A percentile compares a stretch with the other conserved stretches of the same genome.
Evolutionary conservation across 1,140 invertebrate genomes (phyloP).

Genomic region (Aphidius gifuensis): DNA sequence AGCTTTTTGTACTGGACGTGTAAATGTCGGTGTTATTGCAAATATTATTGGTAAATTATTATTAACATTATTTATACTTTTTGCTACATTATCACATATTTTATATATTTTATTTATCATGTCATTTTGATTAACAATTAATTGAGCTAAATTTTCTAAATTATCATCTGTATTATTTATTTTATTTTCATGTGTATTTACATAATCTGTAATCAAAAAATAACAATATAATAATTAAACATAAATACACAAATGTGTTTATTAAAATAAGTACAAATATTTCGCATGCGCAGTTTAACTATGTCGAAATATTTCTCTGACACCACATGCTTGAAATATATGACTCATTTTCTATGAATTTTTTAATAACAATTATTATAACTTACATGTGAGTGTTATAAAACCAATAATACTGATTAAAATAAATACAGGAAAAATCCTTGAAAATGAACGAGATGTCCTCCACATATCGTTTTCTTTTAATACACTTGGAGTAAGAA

Average conservation of each 20-base stretch:
- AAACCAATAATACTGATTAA: slow-evolving; percentile 30
- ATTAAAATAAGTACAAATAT: too few relatives aligned
- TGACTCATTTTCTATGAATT: not conserved
- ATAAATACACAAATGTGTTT: too few relatives aligned
- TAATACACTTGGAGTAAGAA: slow-evolving; percentile 22
- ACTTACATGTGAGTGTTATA: slow-evolving; percentile 32
- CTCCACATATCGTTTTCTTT: slow-evolving; percentile 32
- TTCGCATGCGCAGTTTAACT: too few relatives aligned
- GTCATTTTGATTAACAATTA: too few relatives aligned
- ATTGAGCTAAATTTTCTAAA: too few relatives aligned
- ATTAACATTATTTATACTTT: slow-evolving; percentile 17
- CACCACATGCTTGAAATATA: too few relatives aligned
- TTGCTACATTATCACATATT: not conserved
- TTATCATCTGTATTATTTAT: too few relatives aligned
- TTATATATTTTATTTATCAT: too few relatives aligned
- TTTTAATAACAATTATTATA: not conserved
- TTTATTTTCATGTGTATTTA: not conserved
- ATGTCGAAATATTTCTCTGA: too few relatives aligned
- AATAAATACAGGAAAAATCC: slow-evolving; percentile 26
- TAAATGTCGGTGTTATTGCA: slow-evolving; percentile 91
- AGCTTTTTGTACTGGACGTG: slow-evolving; percentile 88
- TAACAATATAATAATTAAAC: too few relatives aligned
- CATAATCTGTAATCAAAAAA: too few relatives aligned
- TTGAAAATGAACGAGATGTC: slow-evolving; percentile 25
- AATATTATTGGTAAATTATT: slow-evolving; percentile 63